A percentile compares a stretch with the other conserved stretches of the same genome.
Conservation (phyloP, 23 tunicate genomes). For the Trididemnum nubilum region DNA sequence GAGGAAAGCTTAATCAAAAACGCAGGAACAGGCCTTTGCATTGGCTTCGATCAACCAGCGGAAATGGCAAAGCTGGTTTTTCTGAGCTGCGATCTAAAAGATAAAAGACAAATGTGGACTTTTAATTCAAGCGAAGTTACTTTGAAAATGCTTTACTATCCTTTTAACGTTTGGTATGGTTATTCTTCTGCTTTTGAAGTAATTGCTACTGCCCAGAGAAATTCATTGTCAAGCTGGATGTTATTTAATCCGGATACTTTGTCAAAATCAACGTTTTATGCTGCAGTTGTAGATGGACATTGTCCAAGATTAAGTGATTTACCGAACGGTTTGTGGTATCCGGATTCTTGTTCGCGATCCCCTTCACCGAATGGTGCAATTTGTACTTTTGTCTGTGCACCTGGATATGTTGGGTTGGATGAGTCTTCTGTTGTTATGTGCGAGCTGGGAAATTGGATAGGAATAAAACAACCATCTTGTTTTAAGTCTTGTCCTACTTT, state of each 20-base stretch:
- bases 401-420: not conserved
- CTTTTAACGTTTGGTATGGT: not conserved
- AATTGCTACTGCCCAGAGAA: not conserved
- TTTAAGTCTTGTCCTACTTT: not conserved
- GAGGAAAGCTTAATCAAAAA: not conserved
- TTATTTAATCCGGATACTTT: not conserved
- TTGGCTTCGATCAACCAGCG: not conserved
- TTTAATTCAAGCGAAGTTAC: not conserved
- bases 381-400: not conserved
- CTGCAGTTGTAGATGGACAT: not conserved
- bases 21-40: not conserved
- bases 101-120: not conserved
- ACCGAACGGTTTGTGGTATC: not conserved
- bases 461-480: not conserved
- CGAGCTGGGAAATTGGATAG: not conserved
- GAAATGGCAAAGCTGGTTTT: not conserved
- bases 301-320: not conserved
- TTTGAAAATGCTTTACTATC: not conserved
- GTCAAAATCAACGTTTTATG: slow-evolving; percentile 6
- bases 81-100: not conserved
- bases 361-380: not conserved
- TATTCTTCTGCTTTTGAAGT: not conserved
- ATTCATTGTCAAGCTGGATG: not conserved
- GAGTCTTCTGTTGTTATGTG: not conserved
- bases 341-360: not conserved